Evolutionary conservation across 1,140 invertebrate species (phyloP), one percentile per base, ranked within the genome.

Genomic region (Ectropis grisescens): DNA sequence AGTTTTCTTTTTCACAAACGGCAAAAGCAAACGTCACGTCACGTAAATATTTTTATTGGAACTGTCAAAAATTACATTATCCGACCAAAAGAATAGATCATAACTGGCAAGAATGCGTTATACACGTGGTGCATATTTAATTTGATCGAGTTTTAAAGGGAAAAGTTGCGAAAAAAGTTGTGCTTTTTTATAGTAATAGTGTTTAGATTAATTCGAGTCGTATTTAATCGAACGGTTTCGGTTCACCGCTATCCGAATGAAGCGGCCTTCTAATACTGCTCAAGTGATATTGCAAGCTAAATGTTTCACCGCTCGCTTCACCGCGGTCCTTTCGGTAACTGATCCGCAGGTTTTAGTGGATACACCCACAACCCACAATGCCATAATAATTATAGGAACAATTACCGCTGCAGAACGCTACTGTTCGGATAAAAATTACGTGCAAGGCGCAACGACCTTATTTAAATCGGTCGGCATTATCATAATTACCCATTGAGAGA

Each of bases 241-340:
- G 40, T 39, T 46, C 16, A 58, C 64, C 53, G 53, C 61, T 69
- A 58, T 50, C 43, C 65, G 57, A 51, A 41, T 29, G 58, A 42
- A 49, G 48, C 58, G 69, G 67, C 60, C 62, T 75, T 76, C 66
- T 76, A 72, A 58, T 59, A 71, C 71, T 69, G 65, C 56, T 64
- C 58, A 62, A 54, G 54, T 54, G 64, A 58, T 55, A 47, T 54
- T 43, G 53, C 44, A 53, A 50, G 67, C 64, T 64, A 60, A 64
- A 60, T 72, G 60, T 57, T 42, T 33, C 30, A 30, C 51, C 53
- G 58, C 43, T 58, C 65, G 60, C 59, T 42, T 33, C 30, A 30
- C 51, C 53, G 58, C 43, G 57, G 62, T 58, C 59, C 16, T 4
- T 3, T 61, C 65, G 58, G 62, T 72, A 58, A 52, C 34, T 19